Conservation (phyloP, 2,888 invertebrate genomes). For the Lordiphosa fenestrarum region DNA sequence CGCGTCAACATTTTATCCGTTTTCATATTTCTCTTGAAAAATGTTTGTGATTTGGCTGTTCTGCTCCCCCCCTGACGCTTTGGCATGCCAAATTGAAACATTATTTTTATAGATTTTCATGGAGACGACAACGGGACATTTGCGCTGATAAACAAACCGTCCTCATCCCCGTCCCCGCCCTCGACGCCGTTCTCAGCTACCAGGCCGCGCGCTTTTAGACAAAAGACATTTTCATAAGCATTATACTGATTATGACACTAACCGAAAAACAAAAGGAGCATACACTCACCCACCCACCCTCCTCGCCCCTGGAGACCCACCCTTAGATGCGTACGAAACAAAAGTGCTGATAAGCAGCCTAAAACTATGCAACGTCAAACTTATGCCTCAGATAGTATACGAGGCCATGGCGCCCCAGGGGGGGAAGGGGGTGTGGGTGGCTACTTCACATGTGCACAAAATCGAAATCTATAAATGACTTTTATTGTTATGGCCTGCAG, state of each 20-base stretch:
- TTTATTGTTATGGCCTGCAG: slow-evolving; percentile 72
- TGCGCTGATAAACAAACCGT: neutral
- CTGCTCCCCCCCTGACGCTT: neutral
- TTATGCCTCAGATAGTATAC: slow-evolving; percentile 38
- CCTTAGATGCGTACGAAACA: slow-evolving; percentile 36
- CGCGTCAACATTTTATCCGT: no score
- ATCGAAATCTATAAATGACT: slow-evolving; percentile 75
- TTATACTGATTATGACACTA: slow-evolving; percentile 78
- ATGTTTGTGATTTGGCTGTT: slow-evolving; percentile 52
- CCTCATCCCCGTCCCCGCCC: no score
- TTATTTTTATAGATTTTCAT: slow-evolving; percentile 60
- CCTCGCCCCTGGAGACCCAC: neutral
- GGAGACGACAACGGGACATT: slow-evolving; percentile 20
- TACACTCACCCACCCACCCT: neutral
- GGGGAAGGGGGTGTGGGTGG: neutral
- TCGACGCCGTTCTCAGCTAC: no score
- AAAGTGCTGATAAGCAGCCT: slow-evolving; percentile 68
- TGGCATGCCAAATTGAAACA: slow-evolving; percentile 64
- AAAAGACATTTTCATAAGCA: slow-evolving; percentile 76
- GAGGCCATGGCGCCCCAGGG: slow-evolving; percentile 3
- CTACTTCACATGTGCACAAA: slow-evolving; percentile 43
- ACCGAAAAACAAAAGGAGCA: slow-evolving; percentile 41
- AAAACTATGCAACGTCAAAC: slow-evolving; percentile 64
- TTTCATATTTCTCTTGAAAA: no score
- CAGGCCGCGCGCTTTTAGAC: slow-evolving; percentile 13